Evolutionary conservation across 2,888 invertebrate species (phyloP).

Genomic region (Torymus auratus): DNA sequence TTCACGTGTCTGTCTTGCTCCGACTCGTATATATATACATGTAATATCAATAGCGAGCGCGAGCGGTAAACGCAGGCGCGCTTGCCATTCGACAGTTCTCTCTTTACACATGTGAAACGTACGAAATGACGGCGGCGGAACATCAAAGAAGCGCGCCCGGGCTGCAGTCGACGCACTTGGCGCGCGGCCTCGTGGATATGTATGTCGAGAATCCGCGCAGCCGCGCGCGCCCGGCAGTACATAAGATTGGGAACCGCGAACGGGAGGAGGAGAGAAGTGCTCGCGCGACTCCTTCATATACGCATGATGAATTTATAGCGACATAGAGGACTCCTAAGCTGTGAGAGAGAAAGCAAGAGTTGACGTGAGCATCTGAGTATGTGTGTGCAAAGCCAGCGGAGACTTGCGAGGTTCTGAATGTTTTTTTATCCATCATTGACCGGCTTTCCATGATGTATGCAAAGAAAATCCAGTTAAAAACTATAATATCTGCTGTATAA

Average conservation of each 20-base stretch:
- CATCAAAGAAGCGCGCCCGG: slow-evolving; percentile 46
- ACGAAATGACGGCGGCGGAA: slow-evolving; percentile 18
- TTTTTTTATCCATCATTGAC: neutral
- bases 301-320: slow-evolving; percentile 12
- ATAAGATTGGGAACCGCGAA: too few relatives aligned
- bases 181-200: neutral
- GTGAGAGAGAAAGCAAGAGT: too few relatives aligned
- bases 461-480: too few relatives aligned
- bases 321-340: slow-evolving; percentile 5
- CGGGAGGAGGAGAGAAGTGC: too few relatives aligned
- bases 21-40: neutral
- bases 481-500: too few relatives aligned
- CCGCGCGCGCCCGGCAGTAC: too few relatives aligned
- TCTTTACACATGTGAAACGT: slow-evolving; percentile 15
- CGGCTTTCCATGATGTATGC: too few relatives aligned
- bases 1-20: too few relatives aligned
- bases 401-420: neutral
- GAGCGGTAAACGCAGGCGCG: slow-evolving; percentile 36
- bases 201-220: neutral
- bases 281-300: slow-evolving; percentile 6
- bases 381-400: neutral
- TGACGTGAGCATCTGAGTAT: neutral
- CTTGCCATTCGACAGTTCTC: slow-evolving; percentile 52
- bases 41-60: slow-evolving; percentile 48
- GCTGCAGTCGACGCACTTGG: neutral